phyloP scores from a whole-genome alignment of 2,888 invertebrate genomes.

The Ferdinandea cuprea region DNA sequence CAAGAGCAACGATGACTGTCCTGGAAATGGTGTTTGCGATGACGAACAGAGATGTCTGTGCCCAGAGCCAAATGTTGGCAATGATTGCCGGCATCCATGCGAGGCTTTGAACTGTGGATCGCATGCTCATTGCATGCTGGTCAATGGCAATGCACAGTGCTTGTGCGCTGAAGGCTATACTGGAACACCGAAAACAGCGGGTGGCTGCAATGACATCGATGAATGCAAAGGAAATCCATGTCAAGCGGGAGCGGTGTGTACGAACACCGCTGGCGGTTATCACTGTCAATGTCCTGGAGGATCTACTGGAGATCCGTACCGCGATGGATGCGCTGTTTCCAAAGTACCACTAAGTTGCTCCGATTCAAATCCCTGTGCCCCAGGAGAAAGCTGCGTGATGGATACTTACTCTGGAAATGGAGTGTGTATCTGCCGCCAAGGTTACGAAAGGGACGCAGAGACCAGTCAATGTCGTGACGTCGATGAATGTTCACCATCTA shows the following conservation, averaged over 20 bases:
- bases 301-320: slow-evolving; percentile 91
- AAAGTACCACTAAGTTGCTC: slow-evolving; percentile 88
- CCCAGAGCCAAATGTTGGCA: slow-evolving; percentile 95
- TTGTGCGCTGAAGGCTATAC: slow-evolving; percentile 92
- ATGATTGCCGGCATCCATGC: slow-evolving; percentile 96
- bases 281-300: slow-evolving; percentile 94
- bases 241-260: slow-evolving; percentile 92
- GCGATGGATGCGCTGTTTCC: slow-evolving; percentile 89
- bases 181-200: slow-evolving; percentile 85
- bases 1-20: slow-evolving; percentile 89
- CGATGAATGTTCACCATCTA: slow-evolving; percentile 91
- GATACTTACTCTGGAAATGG: slow-evolving; percentile 89
- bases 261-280: slow-evolving; percentile 93
- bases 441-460: slow-evolving; percentile 90
- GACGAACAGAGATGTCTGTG: slow-evolving; percentile 91
- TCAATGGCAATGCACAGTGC: slow-evolving; percentile 92
- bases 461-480: slow-evolving; percentile 92
- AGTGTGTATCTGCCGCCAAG: slow-evolving; percentile 95
- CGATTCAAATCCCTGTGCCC: slow-evolving; percentile 89
- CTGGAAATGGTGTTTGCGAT: slow-evolving; percentile 95
- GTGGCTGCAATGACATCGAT: slow-evolving; percentile 93
- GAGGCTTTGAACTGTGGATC: slow-evolving; percentile 92
- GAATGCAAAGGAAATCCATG: slow-evolving; percentile 94
- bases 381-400: slow-evolving; percentile 92
- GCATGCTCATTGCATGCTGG: slow-evolving; percentile 94